phyloP scores from a whole-genome alignment of 2,888 invertebrate genomes.

The Cephonodes hylas region DNA sequence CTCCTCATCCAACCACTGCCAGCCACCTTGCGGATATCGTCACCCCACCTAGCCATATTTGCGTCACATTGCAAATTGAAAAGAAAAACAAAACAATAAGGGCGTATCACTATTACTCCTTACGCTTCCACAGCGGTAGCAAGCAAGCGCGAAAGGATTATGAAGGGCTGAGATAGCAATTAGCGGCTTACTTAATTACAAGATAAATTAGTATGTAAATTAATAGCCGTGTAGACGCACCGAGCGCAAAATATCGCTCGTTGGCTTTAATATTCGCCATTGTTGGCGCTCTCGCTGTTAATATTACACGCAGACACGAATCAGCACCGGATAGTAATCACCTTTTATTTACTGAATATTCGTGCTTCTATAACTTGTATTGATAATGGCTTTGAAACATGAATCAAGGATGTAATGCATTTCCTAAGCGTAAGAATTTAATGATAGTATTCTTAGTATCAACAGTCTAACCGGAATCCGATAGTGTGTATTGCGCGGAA shows the following conservation, averaged over 20 bases:
- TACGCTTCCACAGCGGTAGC: slow-evolving; percentile 25
- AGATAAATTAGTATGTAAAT: slow-evolving; percentile 81
- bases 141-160: slow-evolving; percentile 76
- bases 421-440: too few relatives aligned
- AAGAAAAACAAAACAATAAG: background rate
- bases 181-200: slow-evolving; percentile 79
- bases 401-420: too few relatives aligned
- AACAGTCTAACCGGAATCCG: too few relatives aligned
- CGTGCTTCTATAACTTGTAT: too few relatives aligned
- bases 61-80: background rate
- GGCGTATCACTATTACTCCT: slow-evolving; percentile 41
- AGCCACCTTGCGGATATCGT: too few relatives aligned
- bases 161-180: slow-evolving; percentile 81
- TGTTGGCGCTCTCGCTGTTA: slow-evolving; percentile 7
- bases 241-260: slow-evolving; percentile 11
- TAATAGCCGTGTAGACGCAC: slow-evolving; percentile 51
- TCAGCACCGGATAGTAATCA: background rate
- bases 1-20: too few relatives aligned
- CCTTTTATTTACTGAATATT: background rate
- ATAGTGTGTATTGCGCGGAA: too few relatives aligned
- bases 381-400: too few relatives aligned
- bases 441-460: too few relatives aligned
- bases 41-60: too few relatives aligned
- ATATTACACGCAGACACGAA: slow-evolving; percentile 6
- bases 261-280: slow-evolving; percentile 5